Conservation (phyloP, 2,797 vertebrate species). For the Malurus splendens region DNA sequence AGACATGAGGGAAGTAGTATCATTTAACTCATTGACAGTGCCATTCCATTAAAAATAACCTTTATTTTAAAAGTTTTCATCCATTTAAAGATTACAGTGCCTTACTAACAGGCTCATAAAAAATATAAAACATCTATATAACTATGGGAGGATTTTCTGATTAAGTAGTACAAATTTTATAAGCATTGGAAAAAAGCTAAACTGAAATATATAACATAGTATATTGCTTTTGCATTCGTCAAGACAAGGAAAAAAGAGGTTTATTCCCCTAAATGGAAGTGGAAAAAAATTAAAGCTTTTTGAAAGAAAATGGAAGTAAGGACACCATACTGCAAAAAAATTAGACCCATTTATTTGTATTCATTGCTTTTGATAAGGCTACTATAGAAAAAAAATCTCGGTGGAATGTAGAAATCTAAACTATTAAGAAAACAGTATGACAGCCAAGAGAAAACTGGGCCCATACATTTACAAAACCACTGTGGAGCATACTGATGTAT, state of each 20-base stretch:
- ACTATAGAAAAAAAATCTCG: neutral
- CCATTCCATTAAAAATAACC: neutral
- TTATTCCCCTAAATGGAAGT: neutral
- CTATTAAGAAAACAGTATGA: neutral
- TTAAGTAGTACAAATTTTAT: neutral
- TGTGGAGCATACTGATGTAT: neutral
- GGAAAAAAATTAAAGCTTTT: neutral
- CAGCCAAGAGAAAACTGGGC: neutral
- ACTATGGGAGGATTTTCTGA: fast-evolving
- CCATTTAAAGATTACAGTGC: neutral
- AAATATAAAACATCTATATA: neutral
- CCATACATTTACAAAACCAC: neutral
- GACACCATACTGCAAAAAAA: neutral
- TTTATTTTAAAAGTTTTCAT: neutral
- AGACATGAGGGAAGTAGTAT: neutral
- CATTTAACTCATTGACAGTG: neutral
- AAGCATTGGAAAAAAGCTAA: neutral
- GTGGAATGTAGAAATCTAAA: neutral
- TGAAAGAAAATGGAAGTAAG: neutral
- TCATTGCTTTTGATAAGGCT: neutral
- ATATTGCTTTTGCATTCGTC: neutral
- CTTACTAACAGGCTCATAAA: neutral
- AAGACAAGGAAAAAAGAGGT: neutral
- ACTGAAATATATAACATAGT: neutral
- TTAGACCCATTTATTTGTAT: neutral